These are phyloP conservation scores for Dolichotis patagonum DNA, from an alignment of 2,113 vertebrate genomes.

Conservation along the genomic window DNA sequence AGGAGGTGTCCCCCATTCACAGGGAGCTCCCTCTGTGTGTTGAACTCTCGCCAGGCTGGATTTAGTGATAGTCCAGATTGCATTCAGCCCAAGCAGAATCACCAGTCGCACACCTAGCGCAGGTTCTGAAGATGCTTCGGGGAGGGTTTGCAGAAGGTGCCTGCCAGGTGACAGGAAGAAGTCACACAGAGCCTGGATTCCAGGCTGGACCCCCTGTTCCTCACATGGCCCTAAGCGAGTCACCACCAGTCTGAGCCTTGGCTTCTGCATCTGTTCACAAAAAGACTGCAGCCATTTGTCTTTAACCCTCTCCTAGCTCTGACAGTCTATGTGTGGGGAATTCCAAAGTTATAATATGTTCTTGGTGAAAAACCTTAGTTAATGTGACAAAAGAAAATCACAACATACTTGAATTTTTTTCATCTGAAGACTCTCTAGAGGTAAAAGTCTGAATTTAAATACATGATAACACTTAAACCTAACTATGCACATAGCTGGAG, in stretches of 20 bases:
- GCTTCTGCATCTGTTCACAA: background rate
- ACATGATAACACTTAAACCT: background rate
- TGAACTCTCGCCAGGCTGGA: background rate
- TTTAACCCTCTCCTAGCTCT: background rate
- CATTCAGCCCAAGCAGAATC: background rate
- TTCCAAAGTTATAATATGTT: background rate
- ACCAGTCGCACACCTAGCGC: background rate
- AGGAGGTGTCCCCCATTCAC: background rate
- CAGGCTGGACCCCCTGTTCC: background rate
- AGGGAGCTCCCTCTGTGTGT: background rate
- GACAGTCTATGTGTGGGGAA: background rate
- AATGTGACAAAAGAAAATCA: background rate
- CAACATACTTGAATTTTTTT: background rate
- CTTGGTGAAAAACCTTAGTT: background rate
- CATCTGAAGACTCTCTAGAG: background rate
- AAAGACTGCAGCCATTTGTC: background rate
- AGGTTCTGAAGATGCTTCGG: background rate
- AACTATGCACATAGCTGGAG: background rate
- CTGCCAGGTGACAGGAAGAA: background rate
- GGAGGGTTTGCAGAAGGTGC: background rate
- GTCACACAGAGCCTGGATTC: background rate
- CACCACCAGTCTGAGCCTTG: background rate
- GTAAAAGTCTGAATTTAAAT: background rate
- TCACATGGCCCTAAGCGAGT: background rate
- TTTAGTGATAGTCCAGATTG: background rate